A percentile compares a stretch with the other conserved stretches of the same genome.
Evolutionary conservation across 2,113 vertebrate species (phyloP).

Genomic region (Alosa alosa): DNA sequence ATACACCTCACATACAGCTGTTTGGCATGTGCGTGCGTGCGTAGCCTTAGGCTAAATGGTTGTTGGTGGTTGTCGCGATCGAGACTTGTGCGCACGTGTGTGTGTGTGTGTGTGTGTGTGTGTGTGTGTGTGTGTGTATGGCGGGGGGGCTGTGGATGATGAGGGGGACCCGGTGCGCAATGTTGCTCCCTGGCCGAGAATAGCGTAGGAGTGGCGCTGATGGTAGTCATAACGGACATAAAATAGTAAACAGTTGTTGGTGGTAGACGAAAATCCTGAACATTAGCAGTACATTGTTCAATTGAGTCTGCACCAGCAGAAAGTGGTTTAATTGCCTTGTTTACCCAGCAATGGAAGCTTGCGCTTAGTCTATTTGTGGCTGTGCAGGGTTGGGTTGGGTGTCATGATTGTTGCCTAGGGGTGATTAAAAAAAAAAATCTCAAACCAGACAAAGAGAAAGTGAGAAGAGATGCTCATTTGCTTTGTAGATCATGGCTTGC

Average conservation of each 20-base stretch:
- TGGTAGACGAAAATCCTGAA: neutral
- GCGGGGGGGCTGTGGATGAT: too few relatives aligned
- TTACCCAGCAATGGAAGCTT: neutral
- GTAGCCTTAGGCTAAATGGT: too few relatives aligned
- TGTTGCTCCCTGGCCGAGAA: too few relatives aligned
- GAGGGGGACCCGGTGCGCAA: too few relatives aligned
- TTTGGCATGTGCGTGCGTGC: too few relatives aligned
- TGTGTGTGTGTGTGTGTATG: too few relatives aligned
- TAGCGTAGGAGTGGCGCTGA: too few relatives aligned
- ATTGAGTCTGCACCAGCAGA: neutral
- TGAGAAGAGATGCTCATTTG: neutral
- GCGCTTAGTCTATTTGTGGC: neutral
- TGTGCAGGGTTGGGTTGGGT: neutral
- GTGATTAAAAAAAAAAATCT: neutral
- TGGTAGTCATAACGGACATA: neutral
- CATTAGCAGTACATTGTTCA: neutral
- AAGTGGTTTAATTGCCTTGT: neutral
- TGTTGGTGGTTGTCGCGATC: too few relatives aligned
- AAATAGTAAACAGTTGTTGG: neutral
- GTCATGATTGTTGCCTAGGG: neutral
- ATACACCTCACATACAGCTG: too few relatives aligned
- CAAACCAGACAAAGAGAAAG: neutral
- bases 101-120: too few relatives aligned
- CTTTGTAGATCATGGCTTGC: neutral
- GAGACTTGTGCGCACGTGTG: too few relatives aligned